Base-by-base conservation (phyloP, 64 coral and sea anemone genomes). In the Catalaphyllia jardinei region DNA sequence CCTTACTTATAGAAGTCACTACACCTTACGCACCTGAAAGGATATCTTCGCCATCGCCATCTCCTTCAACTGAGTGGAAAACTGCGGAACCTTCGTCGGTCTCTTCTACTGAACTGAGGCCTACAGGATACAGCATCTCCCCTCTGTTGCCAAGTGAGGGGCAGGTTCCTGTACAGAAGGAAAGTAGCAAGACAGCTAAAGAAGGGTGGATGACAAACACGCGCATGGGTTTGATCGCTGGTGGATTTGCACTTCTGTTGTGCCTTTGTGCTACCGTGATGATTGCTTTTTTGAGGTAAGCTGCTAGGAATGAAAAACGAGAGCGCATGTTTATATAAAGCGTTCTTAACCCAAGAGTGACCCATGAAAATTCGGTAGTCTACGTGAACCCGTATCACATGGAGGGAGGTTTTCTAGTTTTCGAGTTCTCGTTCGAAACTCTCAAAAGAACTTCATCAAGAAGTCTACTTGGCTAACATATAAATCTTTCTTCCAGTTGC, bases 161-260 rank as follows among this genome's bases (percentile, higher is more conserved):
- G 3, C 49, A n/a, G 2, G 38, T 11, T 71, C 18, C 60, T 19
- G 42, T 85, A 15, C 35, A 71, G n/a, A 49, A 85, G 42, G 31
- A 51, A 71, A 52, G 31, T 2, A 63, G 67, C n/a, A 49, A 39
- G 11, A 4, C 19, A 6, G 25, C 10, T 51, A 5, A 71, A 14
- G 38, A 52, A 85, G n/a, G 38, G 18, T 85, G 81, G 81, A 1
- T 67, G 38, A 85, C 81, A 71, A 85, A 52, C 42, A 85, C 81
- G 35, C 81, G 81, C 11, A 28, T 85, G 9, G 81, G 81, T 50
- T 71, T 85, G 20, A 85, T 85, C 62, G 51, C 35, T 71, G 81
- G 62, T 1, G 81, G 81, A 5, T 64, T 52, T 39, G 81, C 62
- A 0, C 31, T 85, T 27, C 81, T 85, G 8, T 50, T 85, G 38